phyloP scores from a whole-genome alignment of 2,797 vertebrate genomes.

The Chaetodon trifasciatus region DNA sequence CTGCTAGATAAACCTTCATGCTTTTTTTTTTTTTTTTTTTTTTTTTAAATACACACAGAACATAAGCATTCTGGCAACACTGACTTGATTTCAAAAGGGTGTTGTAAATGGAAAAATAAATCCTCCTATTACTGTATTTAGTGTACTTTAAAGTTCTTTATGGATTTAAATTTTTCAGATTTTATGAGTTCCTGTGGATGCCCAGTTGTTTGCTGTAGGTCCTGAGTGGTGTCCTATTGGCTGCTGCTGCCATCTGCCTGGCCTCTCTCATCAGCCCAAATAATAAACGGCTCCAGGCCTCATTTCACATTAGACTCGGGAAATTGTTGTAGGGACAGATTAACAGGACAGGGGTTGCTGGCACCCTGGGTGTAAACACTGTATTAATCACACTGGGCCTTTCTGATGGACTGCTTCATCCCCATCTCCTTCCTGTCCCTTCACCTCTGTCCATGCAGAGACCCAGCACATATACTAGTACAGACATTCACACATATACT shows the following conservation, averaged over 20 bases:
- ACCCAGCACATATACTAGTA: conserved; percentile 22
- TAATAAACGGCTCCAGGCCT: conserved; percentile 73
- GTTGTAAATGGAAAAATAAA: background rate
- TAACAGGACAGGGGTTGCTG: conserved; percentile 55
- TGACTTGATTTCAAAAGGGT: background rate
- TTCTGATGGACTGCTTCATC: conserved; percentile 26
- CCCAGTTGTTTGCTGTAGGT: background rate
- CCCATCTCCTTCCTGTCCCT: conserved; percentile 18
- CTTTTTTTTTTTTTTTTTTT: too few species aligned
- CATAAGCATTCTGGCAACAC: background rate
- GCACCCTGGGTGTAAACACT: conserved; percentile 61
- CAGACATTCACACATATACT: conserved; percentile 16
- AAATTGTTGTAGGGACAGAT: conserved; percentile 71
- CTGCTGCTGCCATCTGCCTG: conserved; percentile 25
- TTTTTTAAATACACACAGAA: background rate
- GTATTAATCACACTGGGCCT: conserved; percentile 67
- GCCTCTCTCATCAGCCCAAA: conserved; percentile 60
- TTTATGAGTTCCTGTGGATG: conserved; percentile 7
- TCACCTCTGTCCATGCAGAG: conserved; percentile 21
- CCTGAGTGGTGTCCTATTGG: conserved; percentile 16
- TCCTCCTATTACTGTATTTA: background rate
- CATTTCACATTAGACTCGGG: conserved; percentile 76
- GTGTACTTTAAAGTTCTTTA: background rate
- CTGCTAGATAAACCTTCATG: background rate
- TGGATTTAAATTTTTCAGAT: background rate